Evolutionary conservation across 2,797 vertebrate species (phyloP).

Genomic region (Tamandua tetradactyla): DNA sequence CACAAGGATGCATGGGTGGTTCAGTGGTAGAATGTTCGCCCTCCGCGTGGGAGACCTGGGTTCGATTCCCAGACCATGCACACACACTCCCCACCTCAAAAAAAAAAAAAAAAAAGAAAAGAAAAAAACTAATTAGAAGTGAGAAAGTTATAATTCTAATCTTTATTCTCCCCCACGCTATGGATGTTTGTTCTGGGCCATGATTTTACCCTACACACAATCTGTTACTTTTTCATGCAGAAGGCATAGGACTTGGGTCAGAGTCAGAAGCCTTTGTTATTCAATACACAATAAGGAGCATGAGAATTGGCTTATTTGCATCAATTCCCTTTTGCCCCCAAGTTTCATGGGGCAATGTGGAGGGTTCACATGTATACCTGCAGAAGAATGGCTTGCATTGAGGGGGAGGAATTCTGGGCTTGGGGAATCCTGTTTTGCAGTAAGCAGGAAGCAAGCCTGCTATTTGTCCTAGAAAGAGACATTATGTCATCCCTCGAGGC

Average conservation of each 20-base stretch:
- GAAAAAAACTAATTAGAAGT: not conserved
- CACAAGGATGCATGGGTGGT: too few species aligned
- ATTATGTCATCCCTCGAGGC: not conserved
- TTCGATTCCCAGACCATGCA: too few species aligned
- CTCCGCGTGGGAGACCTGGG: too few species aligned
- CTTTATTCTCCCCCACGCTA: not conserved
- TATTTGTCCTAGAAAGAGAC: not conserved
- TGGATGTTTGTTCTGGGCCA: not conserved
- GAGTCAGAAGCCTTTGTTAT: not conserved
- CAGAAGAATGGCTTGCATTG: fast-evolving
- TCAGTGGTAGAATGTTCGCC: too few species aligned
- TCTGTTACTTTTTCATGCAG: not conserved
- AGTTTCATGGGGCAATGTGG: not conserved
- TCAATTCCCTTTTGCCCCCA: not conserved
- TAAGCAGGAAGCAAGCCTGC: not conserved
- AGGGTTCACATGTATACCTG: not conserved
- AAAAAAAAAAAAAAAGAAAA: too few species aligned
- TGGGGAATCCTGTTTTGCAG: not conserved
- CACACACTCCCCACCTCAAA: too few species aligned
- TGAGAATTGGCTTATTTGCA: not conserved
- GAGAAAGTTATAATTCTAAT: not conserved
- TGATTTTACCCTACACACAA: not conserved
- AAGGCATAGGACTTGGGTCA: not conserved
- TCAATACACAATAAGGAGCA: not conserved
- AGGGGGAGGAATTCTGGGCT: not conserved